Percentiles rank a stretch among this genome's conserved stretches.
These are phyloP conservation scores for Bugula neritina DNA, from an alignment of 2,888 invertebrate genomes.

Conservation along the genomic window DNA sequence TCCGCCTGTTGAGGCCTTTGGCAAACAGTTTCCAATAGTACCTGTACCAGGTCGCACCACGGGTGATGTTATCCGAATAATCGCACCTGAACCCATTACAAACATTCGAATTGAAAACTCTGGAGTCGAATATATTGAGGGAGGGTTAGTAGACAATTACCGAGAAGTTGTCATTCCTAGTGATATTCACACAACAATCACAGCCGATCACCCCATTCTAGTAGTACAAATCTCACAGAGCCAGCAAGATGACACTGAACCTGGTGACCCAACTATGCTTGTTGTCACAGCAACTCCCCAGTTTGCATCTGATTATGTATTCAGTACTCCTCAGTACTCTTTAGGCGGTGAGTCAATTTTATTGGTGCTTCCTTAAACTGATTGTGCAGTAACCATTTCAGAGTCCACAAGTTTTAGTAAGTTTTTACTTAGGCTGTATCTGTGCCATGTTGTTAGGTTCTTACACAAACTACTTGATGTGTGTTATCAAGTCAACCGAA, in stretches of 20 bases:
- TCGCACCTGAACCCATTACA: slow-evolving; percentile 5
- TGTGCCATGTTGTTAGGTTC: too few relatives aligned
- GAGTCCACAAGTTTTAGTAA: too few relatives aligned
- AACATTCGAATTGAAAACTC: slow-evolving; percentile 12
- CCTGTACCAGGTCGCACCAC: slow-evolving; percentile 21
- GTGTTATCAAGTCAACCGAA: background rate
- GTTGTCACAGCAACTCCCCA: slow-evolving; percentile 8
- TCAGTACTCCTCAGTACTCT: slow-evolving; percentile 25
- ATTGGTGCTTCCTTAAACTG: too few relatives aligned
- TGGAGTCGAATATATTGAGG: background rate
- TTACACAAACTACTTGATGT: slow-evolving; percentile 12
- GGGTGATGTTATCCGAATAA: background rate
- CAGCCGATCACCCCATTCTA: background rate
- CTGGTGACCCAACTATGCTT: slow-evolving; percentile 24
- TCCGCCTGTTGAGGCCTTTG: slow-evolving; percentile 6
- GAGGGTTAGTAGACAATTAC: background rate
- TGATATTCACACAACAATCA: slow-evolving; percentile 3
- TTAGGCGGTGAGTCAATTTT: background rate
- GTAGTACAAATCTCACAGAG: slow-evolving; percentile 24
- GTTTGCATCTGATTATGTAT: slow-evolving; percentile 23
- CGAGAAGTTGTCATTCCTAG: background rate
- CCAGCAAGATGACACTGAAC: slow-evolving; percentile 8
- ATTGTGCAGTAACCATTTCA: too few relatives aligned
- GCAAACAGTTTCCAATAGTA: slow-evolving; percentile 16
- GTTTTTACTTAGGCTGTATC: too few relatives aligned